Evolutionary conservation across 2,888 invertebrate genomes (phyloP), one percentile per base, ranked within the genome.

Genomic region (Holacanthella duospinosa): DNA sequence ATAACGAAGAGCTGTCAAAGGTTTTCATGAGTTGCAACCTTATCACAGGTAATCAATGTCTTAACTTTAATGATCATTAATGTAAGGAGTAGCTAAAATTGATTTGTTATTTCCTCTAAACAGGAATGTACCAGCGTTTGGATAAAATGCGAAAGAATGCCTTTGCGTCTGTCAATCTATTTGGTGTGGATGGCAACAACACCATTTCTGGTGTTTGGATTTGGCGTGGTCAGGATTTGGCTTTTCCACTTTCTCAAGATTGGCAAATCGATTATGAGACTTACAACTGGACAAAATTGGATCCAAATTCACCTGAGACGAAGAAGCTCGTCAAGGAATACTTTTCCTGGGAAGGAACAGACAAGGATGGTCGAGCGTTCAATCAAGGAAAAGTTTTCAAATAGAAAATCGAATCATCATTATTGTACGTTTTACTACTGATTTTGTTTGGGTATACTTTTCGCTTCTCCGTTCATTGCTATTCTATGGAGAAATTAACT

Each of bases 301-400:
- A 99, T 79, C 81, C 92, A 26, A 79, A 82, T 68, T 82, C 82
- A 61, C 84, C 84, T 63, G 86, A 88, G 75, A 93, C 93, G 61
- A 94, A 93, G 82, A 82, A 86, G 73, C 77, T 93, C 63, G 91
- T 97, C 19, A 80, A 85, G 69, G 87, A 93, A 75, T 96, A 95
- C 80, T 88, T 96, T 79, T 84, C 88, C 54, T 94, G 93, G 93
- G 82, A 83, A 73, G 95, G 94, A 67, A 78, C 82, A 25, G 93
- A 96, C 79, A 89, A 88, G 77, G 78, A 83, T 60, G 96, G 93
- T 65, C 89, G 94, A 77, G 84, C 86, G 77, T 95, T 96, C 84
- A 95, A 94, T 82, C 93, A 97, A 83, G 99, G 97, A 79, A 99
- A 99, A 83, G 89, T 97, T 80, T 99, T 96, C 84, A 99, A 99